Evolutionary conservation across 2,113 vertebrate genomes (phyloP).

Genomic region (Lepus europaeus): DNA sequence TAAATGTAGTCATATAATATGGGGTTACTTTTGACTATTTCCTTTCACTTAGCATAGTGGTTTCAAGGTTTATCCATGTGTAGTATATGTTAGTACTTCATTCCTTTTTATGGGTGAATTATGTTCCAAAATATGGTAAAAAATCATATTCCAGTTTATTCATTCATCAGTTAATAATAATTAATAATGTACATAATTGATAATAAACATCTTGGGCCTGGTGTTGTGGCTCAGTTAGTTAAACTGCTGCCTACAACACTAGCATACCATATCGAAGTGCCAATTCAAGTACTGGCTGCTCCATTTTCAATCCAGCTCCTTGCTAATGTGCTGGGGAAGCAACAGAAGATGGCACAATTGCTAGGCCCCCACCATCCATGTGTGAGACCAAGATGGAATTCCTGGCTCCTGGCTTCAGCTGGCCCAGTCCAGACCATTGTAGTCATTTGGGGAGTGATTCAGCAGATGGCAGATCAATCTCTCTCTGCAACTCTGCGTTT

Average conservation of each 20-base stretch:
- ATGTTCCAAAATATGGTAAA: not conserved
- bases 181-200: not conserved
- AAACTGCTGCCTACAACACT: not conserved
- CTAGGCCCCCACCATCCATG: too few relatives aligned
- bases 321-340: too few relatives aligned
- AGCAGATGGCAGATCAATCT: too few relatives aligned
- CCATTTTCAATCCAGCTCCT: too few relatives aligned
- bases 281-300: too few relatives aligned
- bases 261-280: not conserved
- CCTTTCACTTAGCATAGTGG: not conserved
- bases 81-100: not conserved
- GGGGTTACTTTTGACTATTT: not conserved
- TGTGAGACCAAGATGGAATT: too few relatives aligned
- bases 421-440: too few relatives aligned
- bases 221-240: not conserved
- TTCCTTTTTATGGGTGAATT: not conserved
- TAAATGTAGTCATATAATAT: not conserved
- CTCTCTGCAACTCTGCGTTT: too few relatives aligned
- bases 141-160: not conserved
- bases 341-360: too few relatives aligned
- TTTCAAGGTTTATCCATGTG: slow-evolving; percentile 38
- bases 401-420: too few relatives aligned
- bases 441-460: too few relatives aligned
- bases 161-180: not conserved
- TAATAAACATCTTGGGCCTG: not conserved